Conservation (phyloP, 2,797 vertebrate genomes). For the Poeciliopsis paucimaculata region DNA sequence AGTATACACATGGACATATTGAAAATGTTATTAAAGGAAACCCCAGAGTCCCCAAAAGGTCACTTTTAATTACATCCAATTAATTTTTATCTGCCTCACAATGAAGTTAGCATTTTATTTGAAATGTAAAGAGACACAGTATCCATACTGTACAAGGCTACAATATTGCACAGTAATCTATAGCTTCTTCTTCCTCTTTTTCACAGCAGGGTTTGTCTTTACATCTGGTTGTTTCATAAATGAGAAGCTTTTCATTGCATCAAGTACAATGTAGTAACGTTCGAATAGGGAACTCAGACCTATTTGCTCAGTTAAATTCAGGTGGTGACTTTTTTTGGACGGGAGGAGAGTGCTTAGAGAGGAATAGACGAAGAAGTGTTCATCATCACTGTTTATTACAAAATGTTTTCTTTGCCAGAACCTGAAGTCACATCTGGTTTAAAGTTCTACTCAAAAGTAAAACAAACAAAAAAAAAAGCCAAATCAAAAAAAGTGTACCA, state of each 20-base stretch:
- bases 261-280: no score
- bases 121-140: neutral
- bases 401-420: neutral
- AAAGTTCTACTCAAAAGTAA: neutral
- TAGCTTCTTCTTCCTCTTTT: no score
- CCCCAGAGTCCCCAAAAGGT: neutral
- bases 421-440: neutral
- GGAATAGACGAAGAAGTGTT: neutral
- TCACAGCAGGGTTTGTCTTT: no score
- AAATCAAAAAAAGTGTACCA: neutral
- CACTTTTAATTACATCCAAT: neutral
- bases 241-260: no score
- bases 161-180: no score
- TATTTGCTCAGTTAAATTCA: no score
- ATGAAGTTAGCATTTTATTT: neutral
- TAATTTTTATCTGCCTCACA: neutral
- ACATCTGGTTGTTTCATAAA: no score
- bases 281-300: no score
- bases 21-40: constrained; percentile 1
- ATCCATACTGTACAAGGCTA: neutral
- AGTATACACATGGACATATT: neutral
- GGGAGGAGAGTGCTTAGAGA: neutral
- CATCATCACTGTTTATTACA: neutral
- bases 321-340: no score
- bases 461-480: neutral